A percentile compares a stretch with the other conserved stretches of the same genome.
Evolutionary conservation across 37 sponge, comb jelly and placozoan species (phyloP).

Genomic region (Chondrilla cf. caribensis): DNA sequence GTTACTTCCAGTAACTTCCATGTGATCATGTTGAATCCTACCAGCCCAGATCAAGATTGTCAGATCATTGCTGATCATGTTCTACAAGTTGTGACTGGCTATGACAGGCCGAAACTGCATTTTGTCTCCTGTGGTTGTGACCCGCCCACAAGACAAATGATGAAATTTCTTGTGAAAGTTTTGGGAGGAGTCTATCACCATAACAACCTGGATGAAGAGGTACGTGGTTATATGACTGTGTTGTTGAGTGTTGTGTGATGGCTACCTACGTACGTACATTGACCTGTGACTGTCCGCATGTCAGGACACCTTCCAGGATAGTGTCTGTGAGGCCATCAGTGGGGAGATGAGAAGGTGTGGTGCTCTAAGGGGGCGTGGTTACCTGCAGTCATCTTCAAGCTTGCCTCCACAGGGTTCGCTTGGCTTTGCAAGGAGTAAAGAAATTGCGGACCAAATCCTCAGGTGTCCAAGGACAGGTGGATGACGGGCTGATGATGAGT

Average conservation of each 20-base stretch:
- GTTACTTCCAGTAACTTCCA: too few species aligned
- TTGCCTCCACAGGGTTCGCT: too few species aligned
- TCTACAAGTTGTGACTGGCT: background rate
- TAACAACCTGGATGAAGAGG: background rate
- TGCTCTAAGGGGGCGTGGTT: too few species aligned
- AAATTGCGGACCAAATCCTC: too few species aligned
- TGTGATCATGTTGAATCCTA: too few species aligned
- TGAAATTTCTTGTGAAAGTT: background rate
- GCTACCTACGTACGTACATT: background rate
- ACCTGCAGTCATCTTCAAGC: too few species aligned
- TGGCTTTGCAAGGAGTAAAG: too few species aligned
- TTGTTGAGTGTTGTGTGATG: too few species aligned
- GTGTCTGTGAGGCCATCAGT: background rate
- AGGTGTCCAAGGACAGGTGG: too few species aligned
- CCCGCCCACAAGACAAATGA: background rate
- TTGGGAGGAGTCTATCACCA: slow-evolving; percentile 16
- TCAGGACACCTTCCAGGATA: slow-evolving; percentile 20
- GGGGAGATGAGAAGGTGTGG: background rate
- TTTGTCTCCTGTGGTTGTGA: slow-evolving; percentile 27
- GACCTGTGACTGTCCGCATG: background rate
- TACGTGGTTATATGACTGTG: too few species aligned
- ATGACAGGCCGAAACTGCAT: slow-evolving; percentile 4
- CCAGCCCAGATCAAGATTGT: slow-evolving; percentile 12
- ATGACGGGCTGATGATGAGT: too few species aligned
- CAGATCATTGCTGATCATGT: background rate